phyloP scores from a whole-genome alignment of 2,888 invertebrate genomes.

The Apantesis nais region DNA sequence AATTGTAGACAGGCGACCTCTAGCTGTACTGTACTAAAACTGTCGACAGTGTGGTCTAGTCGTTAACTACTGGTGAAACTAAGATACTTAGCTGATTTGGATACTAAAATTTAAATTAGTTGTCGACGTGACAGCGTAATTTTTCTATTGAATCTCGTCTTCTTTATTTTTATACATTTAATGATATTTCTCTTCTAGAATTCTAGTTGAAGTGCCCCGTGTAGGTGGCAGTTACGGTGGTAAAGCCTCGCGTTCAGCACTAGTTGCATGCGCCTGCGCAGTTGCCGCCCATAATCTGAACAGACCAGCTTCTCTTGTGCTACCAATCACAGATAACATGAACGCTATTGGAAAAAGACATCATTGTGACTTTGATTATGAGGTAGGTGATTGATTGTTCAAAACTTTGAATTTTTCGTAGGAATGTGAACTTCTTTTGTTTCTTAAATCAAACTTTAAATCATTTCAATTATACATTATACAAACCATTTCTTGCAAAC shows the following conservation, averaged over 20 bases:
- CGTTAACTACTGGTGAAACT: no score
- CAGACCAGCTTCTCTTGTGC: slow-evolving; percentile 86
- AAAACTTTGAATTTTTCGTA: background rate
- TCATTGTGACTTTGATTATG: slow-evolving; percentile 80
- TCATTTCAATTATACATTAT: background rate
- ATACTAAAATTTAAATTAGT: background rate
- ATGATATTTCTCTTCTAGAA: slow-evolving; percentile 67
- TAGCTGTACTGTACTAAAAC: no score
- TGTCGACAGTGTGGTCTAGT: no score
- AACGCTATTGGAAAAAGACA: slow-evolving; percentile 84
- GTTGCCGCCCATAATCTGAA: slow-evolving; percentile 87
- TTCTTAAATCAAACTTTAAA: background rate
- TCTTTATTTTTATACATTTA: background rate
- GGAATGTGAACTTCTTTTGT: no score
- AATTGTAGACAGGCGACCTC: no score
- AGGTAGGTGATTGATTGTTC: slow-evolving; percentile 57
- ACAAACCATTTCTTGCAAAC: background rate
- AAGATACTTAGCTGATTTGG: background rate
- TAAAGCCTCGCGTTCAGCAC: slow-evolving; percentile 88
- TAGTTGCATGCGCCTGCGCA: slow-evolving; percentile 88
- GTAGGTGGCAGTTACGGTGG: slow-evolving; percentile 93
- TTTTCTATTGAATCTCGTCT: background rate
- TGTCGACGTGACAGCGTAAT: background rate
- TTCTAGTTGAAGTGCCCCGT: slow-evolving; percentile 90
- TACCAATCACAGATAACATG: slow-evolving; percentile 89